A percentile compares a stretch with the other conserved stretches of the same genome.
These are phyloP conservation scores for Osmerus mordax DNA, from an alignment of 2,113 vertebrate genomes.

Conservation along the genomic window DNA sequence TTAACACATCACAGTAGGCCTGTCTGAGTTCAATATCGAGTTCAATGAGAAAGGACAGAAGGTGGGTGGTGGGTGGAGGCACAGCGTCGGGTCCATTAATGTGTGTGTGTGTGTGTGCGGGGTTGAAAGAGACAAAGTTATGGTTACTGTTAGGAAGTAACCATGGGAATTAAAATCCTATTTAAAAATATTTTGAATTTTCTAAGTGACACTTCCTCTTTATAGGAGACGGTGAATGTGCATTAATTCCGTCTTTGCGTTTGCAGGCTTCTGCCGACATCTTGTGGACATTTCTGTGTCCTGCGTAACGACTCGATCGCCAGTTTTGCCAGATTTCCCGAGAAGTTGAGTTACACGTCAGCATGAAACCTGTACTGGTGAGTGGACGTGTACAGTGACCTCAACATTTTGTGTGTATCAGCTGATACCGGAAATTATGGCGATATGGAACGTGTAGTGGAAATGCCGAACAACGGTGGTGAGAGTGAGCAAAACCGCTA, in stretches of 20 bases:
- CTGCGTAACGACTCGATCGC: slow-evolving; percentile 9
- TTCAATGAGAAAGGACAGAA: background rate
- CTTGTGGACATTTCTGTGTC: slow-evolving; percentile 16
- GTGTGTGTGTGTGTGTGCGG: background rate
- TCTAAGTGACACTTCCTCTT: too few relatives aligned
- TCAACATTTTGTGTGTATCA: slow-evolving; percentile 62
- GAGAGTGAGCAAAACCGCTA: slow-evolving; percentile 45
- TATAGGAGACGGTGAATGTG: too few relatives aligned
- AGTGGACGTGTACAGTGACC: slow-evolving; percentile 70
- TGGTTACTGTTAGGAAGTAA: too few relatives aligned
- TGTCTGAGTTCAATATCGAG: background rate
- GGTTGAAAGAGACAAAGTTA: background rate
- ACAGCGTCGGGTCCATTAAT: background rate
- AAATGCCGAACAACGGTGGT: slow-evolving; percentile 66
- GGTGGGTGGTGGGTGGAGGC: background rate
- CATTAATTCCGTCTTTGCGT: background rate
- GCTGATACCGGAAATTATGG: slow-evolving; percentile 64
- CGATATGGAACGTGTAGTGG: slow-evolving; percentile 69
- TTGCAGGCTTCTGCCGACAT: slow-evolving; percentile 32
- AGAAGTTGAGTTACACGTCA: slow-evolving; percentile 75
- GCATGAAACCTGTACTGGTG: slow-evolving; percentile 70
- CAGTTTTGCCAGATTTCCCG: slow-evolving; percentile 38
- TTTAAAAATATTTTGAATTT: too few relatives aligned
- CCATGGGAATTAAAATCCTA: too few relatives aligned
- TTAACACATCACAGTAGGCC: slow-evolving; percentile 8